Base-by-base conservation (phyloP, 2,888 invertebrate species). In the Andrena flavipes region DNA sequence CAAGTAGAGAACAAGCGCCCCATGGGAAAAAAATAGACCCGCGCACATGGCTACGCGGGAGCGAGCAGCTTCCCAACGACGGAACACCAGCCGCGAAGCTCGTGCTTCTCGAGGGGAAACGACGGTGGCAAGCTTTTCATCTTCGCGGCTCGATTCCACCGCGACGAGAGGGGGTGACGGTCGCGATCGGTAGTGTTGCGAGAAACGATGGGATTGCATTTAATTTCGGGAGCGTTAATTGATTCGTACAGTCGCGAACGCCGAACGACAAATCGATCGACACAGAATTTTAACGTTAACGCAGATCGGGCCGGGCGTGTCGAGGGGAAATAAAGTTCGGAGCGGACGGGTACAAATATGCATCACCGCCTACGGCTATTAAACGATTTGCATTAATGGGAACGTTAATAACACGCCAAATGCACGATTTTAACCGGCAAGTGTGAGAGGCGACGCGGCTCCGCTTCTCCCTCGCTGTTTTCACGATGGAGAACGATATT, bases 71-170 rank as follows among this genome's bases (percentile, higher is more conserved):
- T 23, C 48, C 42, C 6, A 20, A 33, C 16, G 60, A 65, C 65
- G 56, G 42, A 26, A 75, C 67, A 30, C 62, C 30, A n/a, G 51
- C 67, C 62, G 48, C 49, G 62, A 68, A 63, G 54, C 42, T 63
- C 23, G 54, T 33, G 30, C 42, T 42, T 48, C 65, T 33, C 67
- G 62, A 67, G 74, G 29, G 67, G 48, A 48, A 67, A 51, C n/a
- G 62, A 8, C 5, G 60, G 42, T 54, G 20, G 35, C 13, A 35
- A 35, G 42, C 42, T 42, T 42, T 3, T 48, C 48, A 56, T 23
- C 64, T 69, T 70, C 69, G 29, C 35, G 59, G 49, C 51, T 65
- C 64, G 64, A 69, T 79, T 70, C 70, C 56, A 49, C 10, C 35
- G 5, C 51, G 35, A 23, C 48, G 49, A 64, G 26, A 8, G 4